Base-by-base conservation (phyloP, 2,113 vertebrate genomes). In the Festucalex cinctus region DNA sequence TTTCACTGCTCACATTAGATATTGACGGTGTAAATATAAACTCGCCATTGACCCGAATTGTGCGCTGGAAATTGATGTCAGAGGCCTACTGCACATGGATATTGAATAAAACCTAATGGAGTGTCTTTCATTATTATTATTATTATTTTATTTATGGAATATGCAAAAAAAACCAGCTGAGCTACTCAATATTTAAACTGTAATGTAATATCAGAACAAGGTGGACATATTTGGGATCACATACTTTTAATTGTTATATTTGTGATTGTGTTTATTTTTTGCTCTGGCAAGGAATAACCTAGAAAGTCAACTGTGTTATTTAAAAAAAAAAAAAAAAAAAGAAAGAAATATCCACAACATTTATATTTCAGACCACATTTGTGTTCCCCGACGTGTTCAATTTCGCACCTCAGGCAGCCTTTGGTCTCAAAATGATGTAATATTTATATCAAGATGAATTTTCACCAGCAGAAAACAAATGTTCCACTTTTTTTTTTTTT, bases 21-120 rank as follows among this genome's bases (percentile, higher is more conserved):
- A 24, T 74, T 19, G 58, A 51, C 69, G 24, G 24, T 20, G 9
- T 70, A 60, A 35, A 69, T 74, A 69, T 37, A 70, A 78, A 70
- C 26, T 57, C 20, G n/a, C 48, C 48, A 49, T n/a, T 49, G 48
- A 49, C n/a, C n/a, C 22, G 10, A 49, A n/a, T 49, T 20, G 46
- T 3, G n/a, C n/a, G n/a, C n/a, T n/a, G n/a, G n/a, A n/a, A n/a
- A n/a, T n/a, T n/a, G n/a, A n/a, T n/a, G n/a, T n/a, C n/a, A 3
- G 43, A 10, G 37, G 37, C 1, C 2, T 17, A 3, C 43, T 16
- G 10, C 2, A 44, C 14, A 1, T 44, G 14, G 43, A 13, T 16
- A 44, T 44, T 44, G n/a, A n/a, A n/a, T n/a, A n/a, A 37, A 37
- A 9, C 7, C 37, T 9, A 37, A 9, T 3, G 9, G 37, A 39